A percentile compares a stretch with the other conserved stretches of the same genome.
Evolutionary conservation across 2,113 vertebrate genomes (phyloP).

Genomic region (Shinisaurus crocodilurus): DNA sequence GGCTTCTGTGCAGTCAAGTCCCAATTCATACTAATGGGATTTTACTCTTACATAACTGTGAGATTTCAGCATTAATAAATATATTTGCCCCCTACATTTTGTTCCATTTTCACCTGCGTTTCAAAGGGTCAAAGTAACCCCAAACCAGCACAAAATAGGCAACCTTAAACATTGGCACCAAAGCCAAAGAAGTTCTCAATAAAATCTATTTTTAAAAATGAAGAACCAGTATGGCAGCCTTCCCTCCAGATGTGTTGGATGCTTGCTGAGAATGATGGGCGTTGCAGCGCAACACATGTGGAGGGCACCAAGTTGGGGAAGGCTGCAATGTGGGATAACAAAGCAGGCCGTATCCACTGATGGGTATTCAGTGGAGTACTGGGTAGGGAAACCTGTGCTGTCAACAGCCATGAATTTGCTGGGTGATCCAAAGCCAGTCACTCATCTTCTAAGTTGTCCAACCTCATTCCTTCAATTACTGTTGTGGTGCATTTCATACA

Average conservation of each 20-base stretch:
- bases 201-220: not conserved
- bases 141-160: not conserved
- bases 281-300: too few species aligned
- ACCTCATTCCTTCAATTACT: not conserved
- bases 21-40: not conserved
- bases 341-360: not conserved
- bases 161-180: not conserved
- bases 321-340: not conserved
- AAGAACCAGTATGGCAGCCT: too few species aligned
- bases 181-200: not conserved
- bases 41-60: not conserved
- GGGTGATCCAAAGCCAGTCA: not conserved
- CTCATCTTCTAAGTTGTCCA: not conserved
- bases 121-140: not conserved
- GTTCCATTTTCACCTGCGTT: not conserved
- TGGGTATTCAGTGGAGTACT: not conserved
- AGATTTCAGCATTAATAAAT: not conserved
- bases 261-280: too few species aligned
- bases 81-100: slow-evolving; percentile 1
- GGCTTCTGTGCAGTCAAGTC: not conserved
- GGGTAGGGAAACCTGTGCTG: not conserved
- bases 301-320: too few species aligned
- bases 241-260: too few species aligned
- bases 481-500: not conserved
- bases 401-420: not conserved